Conservation (phyloP, 2,797 vertebrate species). For the Pelobates cultripes region DNA sequence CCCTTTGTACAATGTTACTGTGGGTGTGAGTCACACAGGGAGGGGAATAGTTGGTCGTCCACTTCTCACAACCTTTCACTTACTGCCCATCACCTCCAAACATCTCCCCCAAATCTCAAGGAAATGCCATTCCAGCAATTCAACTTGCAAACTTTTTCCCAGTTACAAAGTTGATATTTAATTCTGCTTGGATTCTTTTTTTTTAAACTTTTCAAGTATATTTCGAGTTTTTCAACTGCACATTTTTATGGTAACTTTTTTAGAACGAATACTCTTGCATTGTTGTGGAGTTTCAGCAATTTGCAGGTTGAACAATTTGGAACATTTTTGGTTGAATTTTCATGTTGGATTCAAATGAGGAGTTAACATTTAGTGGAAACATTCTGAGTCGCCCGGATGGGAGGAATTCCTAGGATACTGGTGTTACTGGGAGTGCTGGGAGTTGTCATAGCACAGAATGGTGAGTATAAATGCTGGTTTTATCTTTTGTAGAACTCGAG, state of each 20-base stretch:
- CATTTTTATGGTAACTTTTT: too few relatives aligned
- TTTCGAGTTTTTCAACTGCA: too few relatives aligned
- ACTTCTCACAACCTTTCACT: background rate
- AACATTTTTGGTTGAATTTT: background rate
- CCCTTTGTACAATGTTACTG: slow-evolving; percentile 34
- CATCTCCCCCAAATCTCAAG: background rate
- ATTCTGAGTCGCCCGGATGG: slow-evolving; percentile 19
- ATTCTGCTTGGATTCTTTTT: background rate
- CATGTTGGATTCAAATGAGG: slow-evolving; percentile 14
- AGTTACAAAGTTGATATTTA: background rate
- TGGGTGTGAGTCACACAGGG: slow-evolving; percentile 46
- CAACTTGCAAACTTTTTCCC: slow-evolving; percentile 6
- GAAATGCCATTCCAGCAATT: background rate
- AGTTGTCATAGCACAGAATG: slow-evolving; percentile 17
- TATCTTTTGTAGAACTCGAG: background rate
- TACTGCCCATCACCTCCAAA: slow-evolving; percentile 27
- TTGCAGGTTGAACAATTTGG: background rate
- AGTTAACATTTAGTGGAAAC: slow-evolving; percentile 16
- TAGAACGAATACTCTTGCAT: too few relatives aligned
- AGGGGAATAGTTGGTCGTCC: background rate
- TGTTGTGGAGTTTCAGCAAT: too few relatives aligned
- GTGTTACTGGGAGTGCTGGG: slow-evolving; percentile 32
- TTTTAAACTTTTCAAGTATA: background rate
- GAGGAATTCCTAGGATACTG: background rate
- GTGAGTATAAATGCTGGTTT: slow-evolving; percentile 27